Base-by-base conservation (phyloP, 2,113 vertebrate genomes). In the Pterophyllum scalare region DNA sequence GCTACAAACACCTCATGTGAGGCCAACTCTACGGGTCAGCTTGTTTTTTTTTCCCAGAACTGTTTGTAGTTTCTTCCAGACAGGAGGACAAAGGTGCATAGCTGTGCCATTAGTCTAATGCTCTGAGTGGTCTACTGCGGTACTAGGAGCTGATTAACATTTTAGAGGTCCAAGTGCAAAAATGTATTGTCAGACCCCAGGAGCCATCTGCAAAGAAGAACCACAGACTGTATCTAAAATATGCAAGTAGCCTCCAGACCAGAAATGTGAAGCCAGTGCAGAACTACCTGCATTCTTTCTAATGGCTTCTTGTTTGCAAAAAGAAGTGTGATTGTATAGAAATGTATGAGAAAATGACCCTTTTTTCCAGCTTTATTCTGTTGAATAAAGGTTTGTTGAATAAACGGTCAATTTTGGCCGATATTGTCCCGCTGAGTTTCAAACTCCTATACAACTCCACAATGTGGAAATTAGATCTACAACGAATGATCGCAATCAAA, bases 1-100 rank as follows among this genome's bases (percentile, higher is more conserved):
- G 86, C 85, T 49, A 82, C 89, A 92, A 92, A 92, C 77, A 86
- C 85, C 84, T 88, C 62, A 78, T 84, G 84, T 91, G 89, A 90
- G 92, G 85, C 87, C 28, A 19, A 19, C 70, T 82, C 83, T 40
- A 60, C 80, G 54, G 75, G 74, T 67, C 77, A 78, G 67, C 70
- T 64, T 84, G 76, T 75, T 84, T 85, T 38, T 85, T 38, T 81
- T 91, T 92, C 87, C 87, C 84, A 77, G 87, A 90, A 90, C 85
- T 78, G 86, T 78, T 86, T 72, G 70, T 77, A 79, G 81, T 79
- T 87, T 80, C 54, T 57, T 75, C 61, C 67, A 75, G 67, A 28
- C 6, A n/a, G 43, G 38, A 72, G 19, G 35, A 56, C 58, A 80
- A 83, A 82, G 76, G 59, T 83, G 46, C 72, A 62, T 2, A 33